Evolutionary conservation across 1,140 invertebrate species (phyloP), one percentile per base, ranked within the genome.

Genomic region (Drosophila pachea): DNA sequence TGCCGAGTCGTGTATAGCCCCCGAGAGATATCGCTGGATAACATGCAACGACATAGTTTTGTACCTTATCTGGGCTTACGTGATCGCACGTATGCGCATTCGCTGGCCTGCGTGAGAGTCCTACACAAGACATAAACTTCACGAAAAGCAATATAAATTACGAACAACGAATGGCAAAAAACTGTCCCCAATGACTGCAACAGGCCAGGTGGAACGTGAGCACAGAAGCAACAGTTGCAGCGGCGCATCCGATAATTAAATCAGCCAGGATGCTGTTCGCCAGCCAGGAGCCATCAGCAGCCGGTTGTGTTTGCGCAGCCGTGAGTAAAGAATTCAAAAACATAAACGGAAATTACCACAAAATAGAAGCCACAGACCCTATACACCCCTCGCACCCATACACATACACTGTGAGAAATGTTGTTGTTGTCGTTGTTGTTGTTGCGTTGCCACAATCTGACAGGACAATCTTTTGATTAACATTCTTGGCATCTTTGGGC

Each of bases 281-380:
- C 55, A 50, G 58, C 42, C 64, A 71, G 47, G 62, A 62, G 35
- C 68, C 77, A 68, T 86, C 73, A 82, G 71, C 63, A 74, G 56
- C 74, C 73, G 64, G 76, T 84, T 84, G 81, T 84, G 79, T 84
- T 84, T 84, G 79, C 76, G 79, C 79, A 83, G 81, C 71, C 73
- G 79, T 86, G 81, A 79, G 81, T 84, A 86, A 86, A 86, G 86
- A 86, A 86, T 86, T 86, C 81, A 86, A 86, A 86, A 86, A 86
- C 81, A 86, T 86, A 86, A 86, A 86, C 81, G 81, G 81, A 86
- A 86, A 86, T 86, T 86, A 86, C 81, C 81, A 81, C 81, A 86
- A 86, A 84, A 84, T 84, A 84, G 76, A 83, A 83, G 79, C 79
- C 79, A 77, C 79, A 84, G 77, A 76, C 65, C 68, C 60, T 69